Percentiles rank a stretch among this genome's conserved stretches.
Conservation (phyloP, 2,113 vertebrate species). For the Eleginops maclovinus region DNA sequence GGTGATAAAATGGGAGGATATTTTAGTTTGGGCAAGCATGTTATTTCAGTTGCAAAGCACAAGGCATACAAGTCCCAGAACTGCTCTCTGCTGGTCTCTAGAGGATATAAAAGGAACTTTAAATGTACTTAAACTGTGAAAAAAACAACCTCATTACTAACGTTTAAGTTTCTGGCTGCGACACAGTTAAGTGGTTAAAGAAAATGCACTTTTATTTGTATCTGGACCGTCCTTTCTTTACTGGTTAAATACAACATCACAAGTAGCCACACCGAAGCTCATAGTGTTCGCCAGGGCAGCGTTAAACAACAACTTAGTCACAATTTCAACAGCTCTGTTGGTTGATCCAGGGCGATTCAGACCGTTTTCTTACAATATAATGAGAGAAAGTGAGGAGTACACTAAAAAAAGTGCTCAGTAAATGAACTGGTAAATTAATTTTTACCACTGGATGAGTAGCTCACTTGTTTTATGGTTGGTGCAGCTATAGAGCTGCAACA, state of each 20-base stretch:
- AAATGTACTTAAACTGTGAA: neutral
- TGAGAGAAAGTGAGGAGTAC: conserved; percentile 22
- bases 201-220: conserved; percentile 71
- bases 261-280: conserved; percentile 54
- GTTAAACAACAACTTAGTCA: conserved; percentile 48
- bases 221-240: conserved; percentile 55
- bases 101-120: conserved; percentile 7
- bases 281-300: conserved; percentile 36
- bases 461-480: neutral
- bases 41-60: neutral
- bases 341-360: conserved; percentile 28
- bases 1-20: too few species aligned
- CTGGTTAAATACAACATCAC: conserved; percentile 70
- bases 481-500: too few species aligned
- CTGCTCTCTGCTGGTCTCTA: conserved; percentile 35
- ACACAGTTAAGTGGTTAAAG: conserved; percentile 40
- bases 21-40: neutral
- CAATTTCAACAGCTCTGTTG: conserved; percentile 41
- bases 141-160: neutral
- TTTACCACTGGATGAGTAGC: conserved; percentile 2
- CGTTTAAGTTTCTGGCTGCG: neutral
- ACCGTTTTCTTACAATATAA: conserved; percentile 10
- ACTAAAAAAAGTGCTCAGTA: conserved; percentile 24
- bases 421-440: neutral
- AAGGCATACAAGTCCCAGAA: neutral